Evolutionary conservation across 2,888 invertebrate genomes (phyloP).

Genomic region (Pyrrhia umbra): DNA sequence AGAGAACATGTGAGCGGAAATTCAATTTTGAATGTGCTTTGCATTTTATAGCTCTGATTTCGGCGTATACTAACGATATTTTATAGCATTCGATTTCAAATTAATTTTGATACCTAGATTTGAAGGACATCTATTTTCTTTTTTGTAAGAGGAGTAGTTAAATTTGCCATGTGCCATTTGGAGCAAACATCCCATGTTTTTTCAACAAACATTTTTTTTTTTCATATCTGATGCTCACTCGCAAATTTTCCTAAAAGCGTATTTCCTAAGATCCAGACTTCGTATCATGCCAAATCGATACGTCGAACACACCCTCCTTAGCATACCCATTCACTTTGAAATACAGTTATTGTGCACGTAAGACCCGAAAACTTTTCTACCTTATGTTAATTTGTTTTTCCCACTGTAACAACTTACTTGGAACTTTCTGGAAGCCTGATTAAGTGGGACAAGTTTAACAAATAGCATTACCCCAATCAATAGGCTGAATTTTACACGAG

Average conservation of each 20-base stretch:
- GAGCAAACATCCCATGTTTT: neutral
- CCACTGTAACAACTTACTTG: conserved; percentile 45
- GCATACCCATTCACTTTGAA: conserved; percentile 60
- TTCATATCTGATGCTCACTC: no score
- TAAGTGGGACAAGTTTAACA: conserved; percentile 55
- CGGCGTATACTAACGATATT: neutral
- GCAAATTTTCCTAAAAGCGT: conserved; percentile 3
- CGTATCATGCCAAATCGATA: conserved; percentile 47
- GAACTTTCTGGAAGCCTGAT: conserved; percentile 49
- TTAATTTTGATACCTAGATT: neutral
- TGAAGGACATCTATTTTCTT: neutral
- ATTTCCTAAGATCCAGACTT: conserved; percentile 18
- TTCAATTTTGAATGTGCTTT: conserved; percentile 35
- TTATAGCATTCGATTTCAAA: neutral
- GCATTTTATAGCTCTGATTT: conserved; percentile 24
- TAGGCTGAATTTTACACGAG: conserved; percentile 34
- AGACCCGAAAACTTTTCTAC: conserved; percentile 58
- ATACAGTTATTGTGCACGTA: conserved; percentile 60
- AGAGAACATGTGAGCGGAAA: conserved; percentile 31
- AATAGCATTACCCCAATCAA: conserved; percentile 57
- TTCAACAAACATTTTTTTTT: neutral
- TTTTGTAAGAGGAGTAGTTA: neutral
- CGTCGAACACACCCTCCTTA: conserved; percentile 55
- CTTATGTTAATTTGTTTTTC: conserved; percentile 67
- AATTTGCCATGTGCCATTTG: neutral